These are phyloP conservation scores for Benthosema pterotum DNA, from an alignment of 2,797 vertebrate species.

Conservation along the genomic window DNA sequence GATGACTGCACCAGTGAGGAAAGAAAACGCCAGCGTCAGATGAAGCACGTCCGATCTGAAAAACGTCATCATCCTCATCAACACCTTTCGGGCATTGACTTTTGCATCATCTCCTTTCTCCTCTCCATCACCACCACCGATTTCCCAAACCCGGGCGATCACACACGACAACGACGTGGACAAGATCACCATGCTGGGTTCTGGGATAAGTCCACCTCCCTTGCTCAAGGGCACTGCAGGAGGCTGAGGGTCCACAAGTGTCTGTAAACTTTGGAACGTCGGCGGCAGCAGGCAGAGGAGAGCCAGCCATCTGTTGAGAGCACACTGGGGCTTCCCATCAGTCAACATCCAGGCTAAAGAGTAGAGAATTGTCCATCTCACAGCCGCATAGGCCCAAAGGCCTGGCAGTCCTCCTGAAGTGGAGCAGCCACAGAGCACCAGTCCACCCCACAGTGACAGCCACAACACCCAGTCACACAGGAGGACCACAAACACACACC, in stretches of 20 bases:
- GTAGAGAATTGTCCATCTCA: constrained; percentile 57
- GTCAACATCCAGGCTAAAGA: constrained; percentile 22
- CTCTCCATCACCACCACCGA: constrained; percentile 4
- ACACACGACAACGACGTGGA: constrained; percentile 38
- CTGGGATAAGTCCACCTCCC: constrained; percentile 16
- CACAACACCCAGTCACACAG: constrained; percentile 45
- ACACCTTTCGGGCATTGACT: constrained; percentile 46
- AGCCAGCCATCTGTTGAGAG: constrained; percentile 49
- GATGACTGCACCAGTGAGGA: constrained; percentile 77
- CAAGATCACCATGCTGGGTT: constrained; percentile 54
- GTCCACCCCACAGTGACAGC: constrained; percentile 18
- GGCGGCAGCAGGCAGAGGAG: constrained; percentile 73
- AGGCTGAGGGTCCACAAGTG: constrained; percentile 39
- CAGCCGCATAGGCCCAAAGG: constrained; percentile 64
- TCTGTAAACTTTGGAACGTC: constrained; percentile 53
- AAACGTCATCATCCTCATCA: constrained; percentile 74
- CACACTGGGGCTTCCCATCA: constrained; percentile 19
- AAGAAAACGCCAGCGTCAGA: constrained; percentile 75
- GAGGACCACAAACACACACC: constrained; percentile 36
- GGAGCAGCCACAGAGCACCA: constrained; percentile 33
- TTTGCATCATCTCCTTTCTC: constrained; percentile 19
- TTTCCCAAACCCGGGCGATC: constrained; percentile 75
- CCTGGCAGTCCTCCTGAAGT: constrained; percentile 31
- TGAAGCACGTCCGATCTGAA: constrained; percentile 73
- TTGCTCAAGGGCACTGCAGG: background rate